Evolutionary conservation across 2,797 vertebrate genomes (phyloP).

Genomic region (Sebastes elongatus): DNA sequence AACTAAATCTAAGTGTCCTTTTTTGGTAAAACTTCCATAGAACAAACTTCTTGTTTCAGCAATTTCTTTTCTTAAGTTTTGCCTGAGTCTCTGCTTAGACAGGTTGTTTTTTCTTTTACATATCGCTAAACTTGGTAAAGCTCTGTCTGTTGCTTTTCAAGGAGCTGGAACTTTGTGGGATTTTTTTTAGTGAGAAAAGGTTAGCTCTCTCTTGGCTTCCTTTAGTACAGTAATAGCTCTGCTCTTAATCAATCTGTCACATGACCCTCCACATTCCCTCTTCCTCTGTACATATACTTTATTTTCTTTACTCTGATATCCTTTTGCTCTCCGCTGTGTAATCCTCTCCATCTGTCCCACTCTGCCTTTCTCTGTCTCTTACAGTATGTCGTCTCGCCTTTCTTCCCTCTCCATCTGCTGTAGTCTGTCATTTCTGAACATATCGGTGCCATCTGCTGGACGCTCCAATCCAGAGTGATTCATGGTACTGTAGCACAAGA

Average conservation of each 20-base stretch:
- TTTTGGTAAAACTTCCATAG: background rate
- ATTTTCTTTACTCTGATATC: slow-evolving; percentile 29
- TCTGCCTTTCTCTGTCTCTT: slow-evolving; percentile 45
- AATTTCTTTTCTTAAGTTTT: background rate
- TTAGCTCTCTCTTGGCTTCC: background rate
- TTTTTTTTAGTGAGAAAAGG: background rate
- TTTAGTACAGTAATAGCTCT: background rate
- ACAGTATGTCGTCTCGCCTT: slow-evolving; percentile 46
- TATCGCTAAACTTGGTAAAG: background rate
- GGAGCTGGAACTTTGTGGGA: background rate
- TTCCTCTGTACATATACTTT: slow-evolving; percentile 6
- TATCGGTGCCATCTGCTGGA: slow-evolving; percentile 72
- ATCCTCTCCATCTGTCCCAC: slow-evolving; percentile 54
- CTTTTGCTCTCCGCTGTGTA: slow-evolving; percentile 22
- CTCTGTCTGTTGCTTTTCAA: background rate
- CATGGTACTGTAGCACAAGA: slow-evolving; percentile 33
- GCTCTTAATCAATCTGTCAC: slow-evolving; percentile 4
- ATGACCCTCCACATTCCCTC: background rate
- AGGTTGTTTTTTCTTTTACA: background rate
- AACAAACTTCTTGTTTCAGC: background rate
- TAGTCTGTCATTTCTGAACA: slow-evolving; percentile 62
- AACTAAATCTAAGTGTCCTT: background rate
- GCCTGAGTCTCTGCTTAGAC: background rate
- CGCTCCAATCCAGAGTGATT: slow-evolving; percentile 43
- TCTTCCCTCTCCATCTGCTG: slow-evolving; percentile 57